These are phyloP conservation scores for Promerops cafer DNA, from an alignment of 2,113 vertebrate genomes.

Conservation along the genomic window DNA sequence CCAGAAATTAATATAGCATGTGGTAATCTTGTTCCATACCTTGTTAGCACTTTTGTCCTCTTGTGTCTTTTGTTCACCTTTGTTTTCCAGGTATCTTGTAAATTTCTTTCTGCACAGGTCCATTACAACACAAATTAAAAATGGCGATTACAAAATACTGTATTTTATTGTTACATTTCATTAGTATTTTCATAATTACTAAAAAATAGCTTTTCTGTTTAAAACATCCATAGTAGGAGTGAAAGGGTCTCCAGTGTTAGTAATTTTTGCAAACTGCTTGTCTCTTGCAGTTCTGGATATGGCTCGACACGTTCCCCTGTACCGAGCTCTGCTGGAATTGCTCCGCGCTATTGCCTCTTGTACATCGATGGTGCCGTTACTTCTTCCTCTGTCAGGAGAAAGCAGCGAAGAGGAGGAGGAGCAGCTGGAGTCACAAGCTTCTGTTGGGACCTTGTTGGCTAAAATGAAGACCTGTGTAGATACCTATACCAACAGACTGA, in stretches of 20 bases:
- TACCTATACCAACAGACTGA: constrained; percentile 96
- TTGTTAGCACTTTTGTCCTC: neutral
- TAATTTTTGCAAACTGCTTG: neutral
- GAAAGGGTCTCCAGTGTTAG: neutral
- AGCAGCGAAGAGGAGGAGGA: constrained; percentile 86
- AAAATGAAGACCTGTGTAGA: constrained; percentile 99
- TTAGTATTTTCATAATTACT: neutral
- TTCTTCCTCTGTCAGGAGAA: constrained; percentile 88
- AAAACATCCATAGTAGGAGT: neutral
- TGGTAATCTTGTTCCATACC: neutral
- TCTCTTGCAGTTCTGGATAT: constrained; percentile 87
- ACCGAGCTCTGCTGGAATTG: constrained; percentile 90
- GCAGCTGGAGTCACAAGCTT: constrained; percentile 86
- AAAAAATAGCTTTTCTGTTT: neutral
- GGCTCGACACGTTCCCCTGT: constrained; percentile 95
- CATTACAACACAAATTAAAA: neutral
- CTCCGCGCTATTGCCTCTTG: constrained; percentile 93
- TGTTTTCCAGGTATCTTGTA: neutral
- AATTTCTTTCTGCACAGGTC: neutral
- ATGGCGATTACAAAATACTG: neutral
- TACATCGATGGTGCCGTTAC: constrained; percentile 86
- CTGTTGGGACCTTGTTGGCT: constrained; percentile 92
- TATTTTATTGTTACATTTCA: neutral
- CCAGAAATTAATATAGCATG: neutral
- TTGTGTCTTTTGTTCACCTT: neutral